Conservation (phyloP, 2,797 vertebrate genomes). For the Glyptemys insculpta region DNA sequence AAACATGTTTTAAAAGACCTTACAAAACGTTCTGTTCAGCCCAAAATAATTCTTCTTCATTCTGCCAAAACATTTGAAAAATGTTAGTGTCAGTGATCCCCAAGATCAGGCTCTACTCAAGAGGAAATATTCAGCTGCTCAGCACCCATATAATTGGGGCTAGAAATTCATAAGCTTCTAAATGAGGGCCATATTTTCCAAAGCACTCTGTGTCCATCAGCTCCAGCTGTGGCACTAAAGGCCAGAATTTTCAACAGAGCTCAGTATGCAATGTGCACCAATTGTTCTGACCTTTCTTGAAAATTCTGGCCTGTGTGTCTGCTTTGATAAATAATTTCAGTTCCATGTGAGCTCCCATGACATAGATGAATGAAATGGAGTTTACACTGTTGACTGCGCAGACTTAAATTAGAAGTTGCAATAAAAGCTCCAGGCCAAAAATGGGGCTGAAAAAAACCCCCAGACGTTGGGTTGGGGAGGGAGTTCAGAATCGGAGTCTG, state of each 20-base stretch:
- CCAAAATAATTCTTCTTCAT: not conserved
- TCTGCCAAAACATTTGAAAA: not conserved
- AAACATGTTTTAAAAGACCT: not conserved
- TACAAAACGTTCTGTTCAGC: not conserved
- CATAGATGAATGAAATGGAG: not conserved
- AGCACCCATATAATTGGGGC: fast-evolving
- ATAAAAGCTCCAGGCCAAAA: not conserved
- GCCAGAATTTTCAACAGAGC: not conserved
- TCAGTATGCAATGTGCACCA: not conserved
- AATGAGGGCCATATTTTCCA: fast-evolving
- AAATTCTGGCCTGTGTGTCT: not conserved
- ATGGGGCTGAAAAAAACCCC: not conserved
- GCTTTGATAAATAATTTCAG: not conserved
- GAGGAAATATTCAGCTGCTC: not conserved
- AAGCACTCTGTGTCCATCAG: not conserved
- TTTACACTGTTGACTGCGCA: not conserved
- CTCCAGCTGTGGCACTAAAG: not conserved
- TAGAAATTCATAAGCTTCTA: fast-evolving
- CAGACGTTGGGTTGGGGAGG: not conserved
- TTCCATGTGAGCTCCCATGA: fast-evolving
- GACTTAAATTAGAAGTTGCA: not conserved
- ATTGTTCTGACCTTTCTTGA: not conserved
- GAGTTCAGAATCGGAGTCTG: not conserved
- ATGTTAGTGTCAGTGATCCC: not conserved
- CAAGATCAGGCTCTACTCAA: not conserved